Evolutionary conservation across 2,888 invertebrate species (phyloP).

Genomic region (Tinea pellionella): DNA sequence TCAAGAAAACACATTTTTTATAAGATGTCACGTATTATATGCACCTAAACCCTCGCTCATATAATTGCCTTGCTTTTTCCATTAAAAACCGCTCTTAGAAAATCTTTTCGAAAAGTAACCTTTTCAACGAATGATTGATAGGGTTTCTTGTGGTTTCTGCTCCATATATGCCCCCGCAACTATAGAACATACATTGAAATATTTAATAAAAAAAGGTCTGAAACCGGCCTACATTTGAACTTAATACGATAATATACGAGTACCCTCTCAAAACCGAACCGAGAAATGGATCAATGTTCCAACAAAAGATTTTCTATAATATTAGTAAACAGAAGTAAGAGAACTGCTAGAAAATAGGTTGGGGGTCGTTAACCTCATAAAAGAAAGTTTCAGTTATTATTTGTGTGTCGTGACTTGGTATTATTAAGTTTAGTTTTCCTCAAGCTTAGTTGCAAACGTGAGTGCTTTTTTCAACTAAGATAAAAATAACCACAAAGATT

Average conservation of each 20-base stretch:
- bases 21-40: too few relatives aligned
- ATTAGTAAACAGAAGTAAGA: not conserved
- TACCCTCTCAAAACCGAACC: not conserved
- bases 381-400: not conserved
- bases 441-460: not conserved
- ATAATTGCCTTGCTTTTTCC: not conserved
- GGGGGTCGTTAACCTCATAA: conserved; percentile 4
- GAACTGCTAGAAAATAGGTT: not conserved
- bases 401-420: not conserved
- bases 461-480: too few relatives aligned
- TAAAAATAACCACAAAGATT: too few relatives aligned
- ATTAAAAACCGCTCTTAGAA: not conserved
- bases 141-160: not conserved
- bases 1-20: too few relatives aligned
- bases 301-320: not conserved
- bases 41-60: not conserved
- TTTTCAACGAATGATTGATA: not conserved
- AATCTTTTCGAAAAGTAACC: not conserved
- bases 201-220: too few relatives aligned
- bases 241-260: not conserved
- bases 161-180: too few relatives aligned
- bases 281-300: not conserved
- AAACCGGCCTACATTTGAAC: not conserved
- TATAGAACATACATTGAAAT: too few relatives aligned
- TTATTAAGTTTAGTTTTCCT: not conserved